Conservation (phyloP, 1,140 invertebrate genomes). For the Cepaea nemoralis region DNA sequence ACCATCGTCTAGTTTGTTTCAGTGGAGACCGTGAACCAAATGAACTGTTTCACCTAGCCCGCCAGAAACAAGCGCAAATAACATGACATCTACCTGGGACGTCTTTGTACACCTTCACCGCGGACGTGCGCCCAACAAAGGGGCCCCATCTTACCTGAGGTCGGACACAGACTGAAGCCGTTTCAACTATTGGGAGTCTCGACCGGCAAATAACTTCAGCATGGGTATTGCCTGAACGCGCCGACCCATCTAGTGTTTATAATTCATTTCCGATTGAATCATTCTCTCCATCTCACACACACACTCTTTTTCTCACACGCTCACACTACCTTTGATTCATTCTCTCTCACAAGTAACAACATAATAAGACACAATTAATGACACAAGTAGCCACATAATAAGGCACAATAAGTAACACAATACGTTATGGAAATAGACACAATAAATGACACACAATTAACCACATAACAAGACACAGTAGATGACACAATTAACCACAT, state of each 20-base stretch:
- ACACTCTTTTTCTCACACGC: too few relatives aligned
- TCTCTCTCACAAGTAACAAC: too few relatives aligned
- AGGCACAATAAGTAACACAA: too few relatives aligned
- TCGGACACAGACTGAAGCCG: not conserved
- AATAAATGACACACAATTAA: too few relatives aligned
- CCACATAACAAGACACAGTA: too few relatives aligned
- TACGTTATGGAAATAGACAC: too few relatives aligned
- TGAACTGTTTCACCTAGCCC: not conserved
- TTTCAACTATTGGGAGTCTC: not conserved
- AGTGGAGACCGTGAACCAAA: not conserved
- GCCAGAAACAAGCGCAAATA: not conserved
- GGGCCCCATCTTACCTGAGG: not conserved
- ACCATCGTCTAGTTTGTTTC: not conserved
- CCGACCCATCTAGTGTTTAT: not conserved
- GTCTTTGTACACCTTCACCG: not conserved
- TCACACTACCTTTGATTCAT: too few relatives aligned
- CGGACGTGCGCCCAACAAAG: not conserved
- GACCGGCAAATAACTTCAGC: not conserved
- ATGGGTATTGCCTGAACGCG: not conserved
- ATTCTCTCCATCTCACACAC: not conserved
- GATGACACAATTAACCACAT: too few relatives aligned
- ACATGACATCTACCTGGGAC: not conserved
- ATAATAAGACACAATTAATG: too few relatives aligned
- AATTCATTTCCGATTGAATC: not conserved
- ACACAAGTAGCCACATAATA: too few relatives aligned